Conservation (phyloP, 2,888 invertebrate genomes). For the Digitonthophagus gazella region DNA sequence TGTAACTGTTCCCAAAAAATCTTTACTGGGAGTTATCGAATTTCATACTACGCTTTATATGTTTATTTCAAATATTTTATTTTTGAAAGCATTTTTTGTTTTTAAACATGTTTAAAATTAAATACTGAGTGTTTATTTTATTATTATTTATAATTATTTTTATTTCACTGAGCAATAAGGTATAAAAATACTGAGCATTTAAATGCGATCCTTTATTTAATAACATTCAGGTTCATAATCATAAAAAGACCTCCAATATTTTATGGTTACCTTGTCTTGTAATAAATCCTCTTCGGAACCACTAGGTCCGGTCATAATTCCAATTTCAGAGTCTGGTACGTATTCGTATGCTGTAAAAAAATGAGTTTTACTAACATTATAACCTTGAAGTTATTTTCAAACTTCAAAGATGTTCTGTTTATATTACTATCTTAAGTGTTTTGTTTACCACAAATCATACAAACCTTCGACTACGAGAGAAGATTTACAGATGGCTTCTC, state of each 20-base stretch:
- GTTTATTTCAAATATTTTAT: too few species aligned
- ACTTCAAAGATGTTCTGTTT: background rate
- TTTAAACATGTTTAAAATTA: too few species aligned
- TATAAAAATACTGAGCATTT: too few species aligned
- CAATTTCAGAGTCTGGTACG: constrained; percentile 81
- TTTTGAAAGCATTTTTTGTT: too few species aligned
- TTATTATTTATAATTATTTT: too few species aligned
- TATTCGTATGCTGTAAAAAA: constrained; percentile 82
- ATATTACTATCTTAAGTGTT: constrained; percentile 4
- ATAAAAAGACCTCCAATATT: constrained; percentile 30
- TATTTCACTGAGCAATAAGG: too few species aligned
- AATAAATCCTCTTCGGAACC: constrained; percentile 82
- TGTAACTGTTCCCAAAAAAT: too few species aligned
- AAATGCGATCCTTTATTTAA: too few species aligned
- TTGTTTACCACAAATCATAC: constrained; percentile 1
- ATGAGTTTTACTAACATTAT: background rate
- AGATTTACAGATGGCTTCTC: constrained; percentile 76
- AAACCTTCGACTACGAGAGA: constrained; percentile 80
- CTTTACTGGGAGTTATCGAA: too few species aligned
- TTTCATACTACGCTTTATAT: too few species aligned
- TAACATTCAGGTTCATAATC: constrained; percentile 24
- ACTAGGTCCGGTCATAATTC: constrained; percentile 60
- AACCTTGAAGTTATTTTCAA: constrained; percentile 8
- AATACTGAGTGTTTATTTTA: too few species aligned
- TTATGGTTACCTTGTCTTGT: constrained; percentile 67